Evolutionary conservation across 1,140 invertebrate genomes (phyloP), one percentile per base, ranked within the genome.

Genomic region (Papilio polytes): DNA sequence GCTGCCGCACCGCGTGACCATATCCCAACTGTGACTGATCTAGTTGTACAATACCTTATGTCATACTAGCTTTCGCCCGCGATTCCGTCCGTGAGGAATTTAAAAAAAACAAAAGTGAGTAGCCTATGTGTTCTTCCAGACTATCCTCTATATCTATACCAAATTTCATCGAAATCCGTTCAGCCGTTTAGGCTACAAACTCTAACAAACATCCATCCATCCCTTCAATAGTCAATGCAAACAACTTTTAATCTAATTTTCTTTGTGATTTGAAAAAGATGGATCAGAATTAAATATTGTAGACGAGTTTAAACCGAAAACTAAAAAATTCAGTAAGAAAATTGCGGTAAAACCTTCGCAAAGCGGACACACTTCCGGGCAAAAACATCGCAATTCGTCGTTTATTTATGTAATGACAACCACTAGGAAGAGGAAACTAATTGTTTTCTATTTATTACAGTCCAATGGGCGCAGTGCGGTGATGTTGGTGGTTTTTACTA

Each of bases 381-480:
- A 70, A 70, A 70, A 70, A 70, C 22, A 31, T 15, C 22, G 22
- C 63, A 15, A 12, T 31, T 70, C 26, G 26, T 31, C 26, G 26
- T 70, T 70, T 70, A 70, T 70, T 70, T 70, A 70, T 70, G 63
- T 70, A 31, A 31, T 70, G 26, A 31, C 63, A 70, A 70, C 26
- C 63, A 70, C 63, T 31, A 70, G 63, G 63, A 70, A 70, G 63
- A 70, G 63, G 63, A 70, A 70, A 70, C 63, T 70, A 70, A 70
- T 70, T 70, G 63, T 70, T 70, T 70, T 70, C 63, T 70, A 70
- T 70, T 70, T 70, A 70, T 70, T 70, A 70, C 63, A 70, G 26
- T 70, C 63, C 63, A 70, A 70, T 70, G 63, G 26, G 63, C 63
- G 63, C 63, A 26, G 63, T 31, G 13, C 63, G 63, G 26, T 70